Evolutionary conservation across 2,888 invertebrate genomes (phyloP), one percentile per base, ranked within the genome.

Genomic region (Cantharis flavilabris): DNA sequence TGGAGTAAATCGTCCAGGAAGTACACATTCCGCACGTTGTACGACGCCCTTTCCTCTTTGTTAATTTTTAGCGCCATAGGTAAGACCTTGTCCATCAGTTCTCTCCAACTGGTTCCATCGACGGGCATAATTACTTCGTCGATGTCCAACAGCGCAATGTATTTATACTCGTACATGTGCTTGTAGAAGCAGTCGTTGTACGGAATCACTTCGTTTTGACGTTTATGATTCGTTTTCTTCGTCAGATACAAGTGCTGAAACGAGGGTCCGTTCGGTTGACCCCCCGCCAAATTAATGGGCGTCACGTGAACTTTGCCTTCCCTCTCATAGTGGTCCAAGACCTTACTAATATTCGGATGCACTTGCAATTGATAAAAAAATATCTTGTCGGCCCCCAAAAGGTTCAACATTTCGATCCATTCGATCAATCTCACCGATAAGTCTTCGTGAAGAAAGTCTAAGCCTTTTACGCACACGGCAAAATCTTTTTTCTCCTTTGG

Each of bases 141-240:
- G 81, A 97, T 95, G 87, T 98, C 98, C 72, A 98, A 90, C 77
- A 98, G 90, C n/a, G 96, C 96, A 73, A 97, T 94, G 89, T 96
- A 97, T 80, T 95, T 93, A 88, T 97, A 98, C 81, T 94, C 91
- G 87, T 97, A 96, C 90, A 98, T 92, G 87, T 98, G 95, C 87
- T 96, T 94, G 89, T 98, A 98, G 73, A 98, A 91, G 86, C 98
- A 98, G 88, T 98, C 98, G 88, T 98, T 98, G 90, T 98, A 98
- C 11, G 98, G 97, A 83, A 98, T 96, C 78, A 98, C 91, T 89
- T 98, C 98, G 89, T 97, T 97, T 88, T 97, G 96, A 13, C 98
- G 91, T 89, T 98, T 98, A 89, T 97, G 96, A 85, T 96, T 97
- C 30, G 96, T 94, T 88, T 97, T 97, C 87, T 96, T 96, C 76